phyloP scores from a whole-genome alignment of 2,888 invertebrate genomes.

The Ligdia adustata region DNA sequence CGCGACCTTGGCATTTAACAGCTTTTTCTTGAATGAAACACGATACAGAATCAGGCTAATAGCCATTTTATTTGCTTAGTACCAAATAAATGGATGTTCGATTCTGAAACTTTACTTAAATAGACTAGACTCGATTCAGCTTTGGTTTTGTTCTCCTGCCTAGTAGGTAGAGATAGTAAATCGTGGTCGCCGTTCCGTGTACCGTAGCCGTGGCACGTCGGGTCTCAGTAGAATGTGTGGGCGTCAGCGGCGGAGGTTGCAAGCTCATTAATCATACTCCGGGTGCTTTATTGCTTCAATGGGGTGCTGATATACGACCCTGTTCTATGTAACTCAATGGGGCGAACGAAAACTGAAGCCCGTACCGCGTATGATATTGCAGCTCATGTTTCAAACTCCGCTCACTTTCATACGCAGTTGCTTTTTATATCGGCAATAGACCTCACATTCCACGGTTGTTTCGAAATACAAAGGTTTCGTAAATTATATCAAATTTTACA shows the following conservation, averaged over 20 bases:
- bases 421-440: slow-evolving; percentile 7
- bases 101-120: slow-evolving; percentile 12
- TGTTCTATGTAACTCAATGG: slow-evolving; percentile 55
- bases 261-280: slow-evolving; percentile 73
- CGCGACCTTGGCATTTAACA: slow-evolving; percentile 29
- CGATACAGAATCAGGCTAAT: slow-evolving; percentile 26
- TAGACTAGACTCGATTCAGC: slow-evolving; percentile 19
- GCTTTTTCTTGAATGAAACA: slow-evolving; percentile 30
- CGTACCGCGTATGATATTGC: slow-evolving; percentile 16
- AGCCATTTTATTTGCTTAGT: slow-evolving; percentile 23
- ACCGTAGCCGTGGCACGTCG: slow-evolving; percentile 57
- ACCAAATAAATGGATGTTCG: slow-evolving; percentile 10
- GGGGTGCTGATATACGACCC: slow-evolving; percentile 58
- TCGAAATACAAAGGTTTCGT: slow-evolving; percentile 2
- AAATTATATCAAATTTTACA: slow-evolving; percentile 1
- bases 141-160: slow-evolving; percentile 28
- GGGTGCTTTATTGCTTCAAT: slow-evolving; percentile 73
- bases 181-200: slow-evolving; percentile 40
- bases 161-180: slow-evolving; percentile 25
- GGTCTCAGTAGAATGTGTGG: slow-evolving; percentile 55
- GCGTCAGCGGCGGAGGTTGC: slow-evolving; percentile 61
- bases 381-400: slow-evolving; percentile 8
- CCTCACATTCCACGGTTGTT: not conserved
- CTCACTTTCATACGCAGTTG: slow-evolving; percentile 21
- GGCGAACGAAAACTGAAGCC: slow-evolving; percentile 36